Conservation (phyloP, 2,888 invertebrate species). For the Perizoma flavofasciatum region DNA sequence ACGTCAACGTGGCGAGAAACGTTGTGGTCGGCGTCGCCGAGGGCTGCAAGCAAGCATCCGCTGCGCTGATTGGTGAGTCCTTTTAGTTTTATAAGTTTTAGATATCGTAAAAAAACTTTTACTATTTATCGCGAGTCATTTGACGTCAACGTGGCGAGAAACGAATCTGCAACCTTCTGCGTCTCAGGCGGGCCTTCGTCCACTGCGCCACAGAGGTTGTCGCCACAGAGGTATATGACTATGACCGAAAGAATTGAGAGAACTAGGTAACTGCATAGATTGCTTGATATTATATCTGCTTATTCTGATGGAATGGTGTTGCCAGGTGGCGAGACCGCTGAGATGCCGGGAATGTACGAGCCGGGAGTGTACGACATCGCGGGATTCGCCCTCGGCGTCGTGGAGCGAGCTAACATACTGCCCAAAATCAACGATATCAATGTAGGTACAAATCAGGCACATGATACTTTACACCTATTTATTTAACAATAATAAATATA, state of each 20-base stretch:
- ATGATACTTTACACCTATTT: no score
- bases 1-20: conserved; percentile 86
- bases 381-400: conserved; percentile 97
- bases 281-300: no score
- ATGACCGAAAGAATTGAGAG: no score
- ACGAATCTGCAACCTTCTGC: no score
- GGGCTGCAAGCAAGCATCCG: conserved; percentile 92
- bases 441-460: conserved; percentile 45
- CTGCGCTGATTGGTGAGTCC: conserved; percentile 91
- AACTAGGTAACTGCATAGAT: no score
- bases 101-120: no score
- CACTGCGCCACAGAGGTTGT: no score
- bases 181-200: no score
- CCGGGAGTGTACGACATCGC: conserved; percentile 96
- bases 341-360: conserved; percentile 97
- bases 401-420: conserved; percentile 89
- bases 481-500: no score
- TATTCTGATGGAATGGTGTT: conserved; percentile 11
- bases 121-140: conserved; percentile 88
- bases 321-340: conserved; percentile 95
- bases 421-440: conserved; percentile 89
- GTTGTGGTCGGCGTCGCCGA: conserved; percentile 93
- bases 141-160: conserved; percentile 86
- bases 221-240: no score
- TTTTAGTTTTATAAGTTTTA: no score